Percentiles rank a stretch among this genome's conserved stretches.
Evolutionary conservation across 2,113 vertebrate species (phyloP).

Genomic region (Petroica traversi): DNA sequence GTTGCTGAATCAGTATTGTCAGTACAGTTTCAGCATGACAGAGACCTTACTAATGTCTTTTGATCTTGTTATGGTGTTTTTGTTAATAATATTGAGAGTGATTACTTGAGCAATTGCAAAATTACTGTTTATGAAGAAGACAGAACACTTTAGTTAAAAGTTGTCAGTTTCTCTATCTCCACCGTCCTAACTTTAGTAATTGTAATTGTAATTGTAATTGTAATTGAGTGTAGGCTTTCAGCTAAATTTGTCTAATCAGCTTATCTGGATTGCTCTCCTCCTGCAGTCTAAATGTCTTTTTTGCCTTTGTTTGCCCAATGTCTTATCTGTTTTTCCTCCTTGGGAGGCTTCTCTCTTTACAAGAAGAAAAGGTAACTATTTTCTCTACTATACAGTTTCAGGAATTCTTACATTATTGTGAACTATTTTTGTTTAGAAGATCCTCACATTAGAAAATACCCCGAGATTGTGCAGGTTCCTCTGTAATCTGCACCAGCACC

Average conservation of each 20-base stretch:
- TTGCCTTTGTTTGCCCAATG: neutral
- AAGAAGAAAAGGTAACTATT: neutral
- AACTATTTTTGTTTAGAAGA: neutral
- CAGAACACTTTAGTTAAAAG: neutral
- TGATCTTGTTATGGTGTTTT: neutral
- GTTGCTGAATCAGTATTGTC: neutral
- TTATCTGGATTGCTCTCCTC: neutral
- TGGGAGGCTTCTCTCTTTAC: neutral
- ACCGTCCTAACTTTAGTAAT: neutral
- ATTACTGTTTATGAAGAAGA: neutral
- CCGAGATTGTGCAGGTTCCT: neutral
- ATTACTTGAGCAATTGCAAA: neutral
- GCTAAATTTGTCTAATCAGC: neutral
- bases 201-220: neutral
- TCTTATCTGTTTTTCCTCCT: neutral
- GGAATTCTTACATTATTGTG: neutral
- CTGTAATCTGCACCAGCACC: neutral
- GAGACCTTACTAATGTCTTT: neutral
- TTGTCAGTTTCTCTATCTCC: neutral
- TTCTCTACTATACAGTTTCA: neutral
- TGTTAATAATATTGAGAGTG: neutral
- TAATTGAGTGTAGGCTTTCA: neutral
- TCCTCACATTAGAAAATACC: neutral
- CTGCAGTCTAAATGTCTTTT: neutral
- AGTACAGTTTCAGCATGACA: neutral